A percentile compares a stretch with the other conserved stretches of the same genome.
These are phyloP conservation scores for Nesidiocoris tenuis DNA, from an alignment of 2,888 invertebrate genomes.

Conservation along the genomic window DNA sequence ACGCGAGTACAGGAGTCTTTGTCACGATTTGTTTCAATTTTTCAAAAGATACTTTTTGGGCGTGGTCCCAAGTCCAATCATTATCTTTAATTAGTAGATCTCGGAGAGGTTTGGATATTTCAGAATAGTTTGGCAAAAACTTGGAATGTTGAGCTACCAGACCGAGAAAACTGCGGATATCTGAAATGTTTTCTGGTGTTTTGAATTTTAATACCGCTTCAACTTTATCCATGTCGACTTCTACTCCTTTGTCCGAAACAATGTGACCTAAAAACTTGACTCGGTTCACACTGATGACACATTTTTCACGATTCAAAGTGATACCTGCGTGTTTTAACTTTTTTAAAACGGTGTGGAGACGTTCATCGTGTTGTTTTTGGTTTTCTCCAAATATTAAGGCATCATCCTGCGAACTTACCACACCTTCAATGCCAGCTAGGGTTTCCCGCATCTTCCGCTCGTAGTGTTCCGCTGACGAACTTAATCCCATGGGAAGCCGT, in stretches of 20 bases:
- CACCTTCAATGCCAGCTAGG: constrained; percentile 36
- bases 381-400: too few species aligned
- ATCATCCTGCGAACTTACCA: constrained; percentile 41
- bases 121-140: constrained; percentile 37
- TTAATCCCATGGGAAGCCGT: constrained; percentile 49
- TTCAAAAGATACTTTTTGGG: constrained; percentile 41
- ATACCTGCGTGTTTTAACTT: too few species aligned
- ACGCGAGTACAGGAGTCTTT: constrained; percentile 7
- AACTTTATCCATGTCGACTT: too few species aligned
- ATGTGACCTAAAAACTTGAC: too few species aligned
- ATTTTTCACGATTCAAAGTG: too few species aligned
- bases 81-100: constrained; percentile 31
- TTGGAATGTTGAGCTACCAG: constrained; percentile 31
- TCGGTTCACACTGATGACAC: too few species aligned
- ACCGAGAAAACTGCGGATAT: too few species aligned
- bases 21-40: constrained; percentile 35
- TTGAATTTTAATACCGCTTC: too few species aligned
- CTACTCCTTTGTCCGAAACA: too few species aligned
- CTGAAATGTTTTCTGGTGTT: too few species aligned
- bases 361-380: too few species aligned
- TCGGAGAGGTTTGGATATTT: constrained; percentile 35
- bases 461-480: constrained; percentile 42
- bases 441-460: constrained; percentile 17
- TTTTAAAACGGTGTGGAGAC: too few species aligned
- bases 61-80: constrained; percentile 36